Conservation (phyloP, 2,888 invertebrate species). For the Nasonovia ribisnigri region DNA sequence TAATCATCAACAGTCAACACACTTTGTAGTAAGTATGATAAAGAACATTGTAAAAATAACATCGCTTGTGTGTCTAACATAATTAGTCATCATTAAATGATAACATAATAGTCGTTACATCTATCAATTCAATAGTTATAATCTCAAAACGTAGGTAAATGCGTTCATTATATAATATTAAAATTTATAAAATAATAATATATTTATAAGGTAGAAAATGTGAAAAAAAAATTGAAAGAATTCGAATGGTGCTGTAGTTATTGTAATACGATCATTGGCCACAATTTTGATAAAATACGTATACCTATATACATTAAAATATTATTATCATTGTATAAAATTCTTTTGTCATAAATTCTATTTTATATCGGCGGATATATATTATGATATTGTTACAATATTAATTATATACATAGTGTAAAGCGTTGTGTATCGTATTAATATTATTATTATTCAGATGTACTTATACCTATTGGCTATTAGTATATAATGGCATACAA, state of each 20-base stretch:
- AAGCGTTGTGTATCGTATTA: neutral
- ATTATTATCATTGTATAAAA: conserved; percentile 28
- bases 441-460: neutral
- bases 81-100: conserved; percentile 8
- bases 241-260: neutral
- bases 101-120: neutral
- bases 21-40: neutral
- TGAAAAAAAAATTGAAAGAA: conserved; percentile 28
- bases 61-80: neutral
- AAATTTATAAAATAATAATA: neutral
- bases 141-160: neutral
- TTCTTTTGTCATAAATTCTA: conserved; percentile 41
- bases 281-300: conserved; percentile 38
- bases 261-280: conserved; percentile 29
- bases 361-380: neutral
- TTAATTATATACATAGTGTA: neutral
- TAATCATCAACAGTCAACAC: neutral
- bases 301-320: neutral
- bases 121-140: neutral
- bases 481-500: neutral
- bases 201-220: neutral
- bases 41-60: neutral
- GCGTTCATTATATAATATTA: neutral
- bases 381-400: neutral
- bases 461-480: neutral